These are phyloP conservation scores for Tinea trinotella DNA, from an alignment of 2,888 invertebrate species.

Conservation along the genomic window DNA sequence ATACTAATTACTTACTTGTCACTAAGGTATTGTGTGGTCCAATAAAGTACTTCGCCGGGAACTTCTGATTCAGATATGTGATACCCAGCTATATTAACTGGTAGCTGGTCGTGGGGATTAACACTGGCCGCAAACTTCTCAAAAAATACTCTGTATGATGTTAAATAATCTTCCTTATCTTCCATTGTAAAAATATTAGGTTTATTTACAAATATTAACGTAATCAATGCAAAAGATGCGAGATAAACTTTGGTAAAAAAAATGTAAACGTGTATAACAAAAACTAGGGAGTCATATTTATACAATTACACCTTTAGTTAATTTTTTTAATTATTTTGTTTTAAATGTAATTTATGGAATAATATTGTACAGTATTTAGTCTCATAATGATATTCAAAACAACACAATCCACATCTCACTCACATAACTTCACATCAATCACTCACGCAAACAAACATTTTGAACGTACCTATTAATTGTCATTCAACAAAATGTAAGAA, in stretches of 20 bases:
- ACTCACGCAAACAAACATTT: constrained; percentile 10
- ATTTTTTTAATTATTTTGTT: constrained; percentile 6
- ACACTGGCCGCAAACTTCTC: constrained; percentile 79
- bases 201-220: not conserved
- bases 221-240: not conserved
- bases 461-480: not conserved
- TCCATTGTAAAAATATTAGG: constrained; percentile 41
- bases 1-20: constrained; percentile 87
- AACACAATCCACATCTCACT: constrained; percentile 45
- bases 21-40: constrained; percentile 82
- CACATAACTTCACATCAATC: constrained; percentile 33
- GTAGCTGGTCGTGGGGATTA: constrained; percentile 80
- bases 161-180: constrained; percentile 79
- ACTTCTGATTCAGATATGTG: constrained; percentile 79
- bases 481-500: not conserved
- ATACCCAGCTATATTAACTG: constrained; percentile 79
- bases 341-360: constrained; percentile 6
- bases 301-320: not conserved
- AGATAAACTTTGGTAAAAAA: constrained; percentile 4
- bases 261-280: not conserved
- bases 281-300: not conserved
- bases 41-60: constrained; percentile 81
- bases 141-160: constrained; percentile 79
- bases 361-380: constrained; percentile 19
- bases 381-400: constrained; percentile 40